Evolutionary conservation across 1,140 invertebrate genomes (phyloP), one percentile per base, ranked within the genome.

Genomic region (Drosophila pruinosa): DNA sequence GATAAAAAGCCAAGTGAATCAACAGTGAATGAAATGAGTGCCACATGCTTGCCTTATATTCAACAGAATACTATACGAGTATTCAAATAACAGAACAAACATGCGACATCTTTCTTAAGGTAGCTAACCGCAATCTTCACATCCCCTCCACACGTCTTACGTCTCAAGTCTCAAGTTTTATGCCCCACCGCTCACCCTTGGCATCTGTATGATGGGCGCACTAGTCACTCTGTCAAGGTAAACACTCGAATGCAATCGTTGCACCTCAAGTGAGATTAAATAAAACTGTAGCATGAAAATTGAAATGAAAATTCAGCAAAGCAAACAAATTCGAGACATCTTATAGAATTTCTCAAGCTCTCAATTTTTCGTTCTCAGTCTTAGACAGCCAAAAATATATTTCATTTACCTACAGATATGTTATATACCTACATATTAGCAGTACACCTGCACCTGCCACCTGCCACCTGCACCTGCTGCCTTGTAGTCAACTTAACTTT

Each of bases 231-330:
- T 52, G 61, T 26, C 53, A 62, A 61, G 50, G 52, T 59, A 73
- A 78, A 62, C 82, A 88, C 83, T 77, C 34, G 52, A 67, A 75
- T 53, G 52, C 61, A 86, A 72, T 65, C 67, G 77, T 77, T 82
- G 82, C 82, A 88, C 82, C 82, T 88, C 63, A 88, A 88, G 82
- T 88, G 78, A 88, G 82, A 88, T 88, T 88, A 88, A 88, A 88
- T 88, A 88, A 88, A 88, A 82, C 71, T 75, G 78, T 68, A 76
- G 65, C 56, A 61, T 45, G 75, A 78, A 88, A 88, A 88, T 88
- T 88, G 83, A 88, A 89, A 88, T 88, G 82, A 88, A 88, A 82
- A 82, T 88, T 76, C 77, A 73, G 82, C 74, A 85, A 65, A 39
- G 82, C 81, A 88, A 86, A 86, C 72, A 85, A 85, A 78, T 88